A percentile compares a stretch with the other conserved stretches of the same genome.
Conservation (phyloP, 2,797 vertebrate genomes). For the Enteromius treurensis region DNA sequence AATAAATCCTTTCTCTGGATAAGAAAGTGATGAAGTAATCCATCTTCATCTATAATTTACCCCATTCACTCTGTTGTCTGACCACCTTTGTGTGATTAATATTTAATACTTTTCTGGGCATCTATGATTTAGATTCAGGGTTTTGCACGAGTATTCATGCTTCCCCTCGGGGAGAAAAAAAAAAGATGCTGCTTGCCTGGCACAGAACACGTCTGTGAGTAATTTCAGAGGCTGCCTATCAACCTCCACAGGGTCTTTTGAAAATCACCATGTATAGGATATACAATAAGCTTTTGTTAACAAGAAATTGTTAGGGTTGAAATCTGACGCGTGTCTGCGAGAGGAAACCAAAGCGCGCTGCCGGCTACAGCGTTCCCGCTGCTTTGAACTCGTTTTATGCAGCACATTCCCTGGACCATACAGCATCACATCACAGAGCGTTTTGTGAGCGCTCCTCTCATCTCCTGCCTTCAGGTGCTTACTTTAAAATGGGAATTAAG, state of each 20-base stretch:
- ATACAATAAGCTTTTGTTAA: conserved; percentile 26
- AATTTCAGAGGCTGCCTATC: conserved; percentile 21
- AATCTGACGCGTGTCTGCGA: conserved; percentile 14
- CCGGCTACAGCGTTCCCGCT: conserved; percentile 20
- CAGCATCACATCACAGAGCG: conserved; percentile 7
- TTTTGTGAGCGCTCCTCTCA: conserved; percentile 15
- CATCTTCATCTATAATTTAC: conserved; percentile 58
- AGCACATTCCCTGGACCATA: conserved; percentile 33
- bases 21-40: conserved; percentile 48
- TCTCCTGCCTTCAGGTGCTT: conserved; percentile 30
- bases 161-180: conserved; percentile 33
- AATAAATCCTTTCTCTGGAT: conserved; percentile 15
- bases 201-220: conserved; percentile 7
- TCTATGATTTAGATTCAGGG: conserved; percentile 45
- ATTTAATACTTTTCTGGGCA: conserved; percentile 45
- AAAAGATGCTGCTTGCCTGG: conserved; percentile 10
- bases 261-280: conserved; percentile 25
- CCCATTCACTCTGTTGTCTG: conserved; percentile 45
- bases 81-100: conserved; percentile 47
- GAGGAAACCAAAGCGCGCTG: conserved; percentile 14
- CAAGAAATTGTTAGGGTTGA: conserved; percentile 23
- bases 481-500: conserved; percentile 29
- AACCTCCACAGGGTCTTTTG: conserved; percentile 28
- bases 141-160: conserved; percentile 41
- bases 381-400: conserved; percentile 39